A percentile compares a stretch with the other conserved stretches of the same genome.
Evolutionary conservation across 2,113 vertebrate genomes (phyloP).

Genomic region (Platysternon megacephalum): DNA sequence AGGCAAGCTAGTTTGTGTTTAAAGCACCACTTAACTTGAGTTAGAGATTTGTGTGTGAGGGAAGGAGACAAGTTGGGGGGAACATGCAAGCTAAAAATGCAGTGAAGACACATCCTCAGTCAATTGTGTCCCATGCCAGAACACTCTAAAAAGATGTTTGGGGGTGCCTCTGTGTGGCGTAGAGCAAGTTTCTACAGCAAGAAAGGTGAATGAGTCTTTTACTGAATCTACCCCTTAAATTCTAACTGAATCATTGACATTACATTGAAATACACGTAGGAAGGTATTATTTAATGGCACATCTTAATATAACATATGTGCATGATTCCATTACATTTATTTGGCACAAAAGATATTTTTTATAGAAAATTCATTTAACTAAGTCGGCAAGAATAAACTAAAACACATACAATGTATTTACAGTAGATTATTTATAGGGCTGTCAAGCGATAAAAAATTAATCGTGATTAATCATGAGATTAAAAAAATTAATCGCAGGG

Average conservation of each 20-base stretch:
- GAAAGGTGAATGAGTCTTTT: conserved; percentile 34
- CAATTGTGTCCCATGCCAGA: neutral
- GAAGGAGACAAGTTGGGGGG: neutral
- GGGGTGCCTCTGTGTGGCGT: neutral
- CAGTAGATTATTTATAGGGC: neutral
- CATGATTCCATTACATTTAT: neutral
- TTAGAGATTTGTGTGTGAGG: neutral
- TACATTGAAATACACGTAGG: conserved; percentile 12
- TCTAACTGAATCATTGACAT: conserved; percentile 31
- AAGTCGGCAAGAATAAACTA: neutral
- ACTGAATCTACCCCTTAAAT: conserved; percentile 31
- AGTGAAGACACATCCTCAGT: neutral
- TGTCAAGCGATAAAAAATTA: too few relatives aligned
- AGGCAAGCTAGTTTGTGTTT: neutral
- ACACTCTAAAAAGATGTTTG: neutral
- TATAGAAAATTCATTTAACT: neutral
- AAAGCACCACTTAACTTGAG: neutral
- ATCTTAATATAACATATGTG: neutral
- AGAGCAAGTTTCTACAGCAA: neutral
- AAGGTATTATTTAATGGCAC: conserved; percentile 20
- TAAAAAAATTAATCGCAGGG: too few relatives aligned
- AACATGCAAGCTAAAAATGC: neutral
- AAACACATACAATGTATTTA: neutral
- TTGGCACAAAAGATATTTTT: neutral
- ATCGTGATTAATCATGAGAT: too few relatives aligned